Evolutionary conservation across 2,113 vertebrate species (phyloP).

Genomic region (Otis tarda): DNA sequence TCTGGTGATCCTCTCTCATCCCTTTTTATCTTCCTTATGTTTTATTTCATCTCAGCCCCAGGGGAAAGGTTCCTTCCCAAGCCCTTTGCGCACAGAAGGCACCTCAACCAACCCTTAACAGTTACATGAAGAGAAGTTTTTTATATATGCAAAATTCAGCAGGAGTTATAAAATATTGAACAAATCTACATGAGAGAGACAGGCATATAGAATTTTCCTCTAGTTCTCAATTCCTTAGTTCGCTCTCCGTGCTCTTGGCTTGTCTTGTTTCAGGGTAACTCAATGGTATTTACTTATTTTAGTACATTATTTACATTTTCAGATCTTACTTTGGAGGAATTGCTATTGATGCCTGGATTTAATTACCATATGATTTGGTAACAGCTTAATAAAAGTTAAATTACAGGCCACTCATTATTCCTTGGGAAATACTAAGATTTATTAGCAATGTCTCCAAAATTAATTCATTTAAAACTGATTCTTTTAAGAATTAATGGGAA

Average conservation of each 20-base stretch:
- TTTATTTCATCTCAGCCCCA: constrained; percentile 20
- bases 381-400: constrained; percentile 68
- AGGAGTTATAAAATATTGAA: constrained; percentile 29
- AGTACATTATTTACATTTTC: constrained; percentile 62
- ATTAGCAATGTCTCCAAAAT: constrained; percentile 45
- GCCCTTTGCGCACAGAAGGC: constrained; percentile 27
- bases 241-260: background rate
- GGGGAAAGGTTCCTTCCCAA: background rate
- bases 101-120: constrained; percentile 13
- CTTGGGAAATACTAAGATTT: constrained; percentile 66
- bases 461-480: constrained; percentile 53
- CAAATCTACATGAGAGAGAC: background rate
- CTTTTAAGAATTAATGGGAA: constrained; percentile 51
- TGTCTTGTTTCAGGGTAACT: background rate
- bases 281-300: constrained; percentile 50
- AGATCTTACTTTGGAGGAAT: constrained; percentile 54
- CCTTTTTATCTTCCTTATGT: background rate
- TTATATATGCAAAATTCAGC: background rate
- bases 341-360: constrained; percentile 48
- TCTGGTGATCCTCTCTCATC: background rate
- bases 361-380: constrained; percentile 54
- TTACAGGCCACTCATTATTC: constrained; percentile 51
- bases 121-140: background rate
- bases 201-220: background rate
- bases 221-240: background rate